phyloP scores from a whole-genome alignment of 1,140 invertebrate species.

The Psilanteris sp. region DNA sequence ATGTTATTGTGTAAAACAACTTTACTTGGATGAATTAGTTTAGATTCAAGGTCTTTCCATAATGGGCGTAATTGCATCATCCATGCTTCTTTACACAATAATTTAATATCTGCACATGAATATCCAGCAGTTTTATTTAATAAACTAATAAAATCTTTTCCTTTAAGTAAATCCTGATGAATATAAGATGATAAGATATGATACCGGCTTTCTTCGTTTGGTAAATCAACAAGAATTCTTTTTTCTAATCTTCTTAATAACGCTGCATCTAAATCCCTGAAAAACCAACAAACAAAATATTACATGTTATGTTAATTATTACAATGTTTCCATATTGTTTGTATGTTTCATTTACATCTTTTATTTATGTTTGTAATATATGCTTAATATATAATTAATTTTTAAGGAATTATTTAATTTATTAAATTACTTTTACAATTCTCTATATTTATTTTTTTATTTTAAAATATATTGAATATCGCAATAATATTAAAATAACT shows the following conservation, averaged over 20 bases:
- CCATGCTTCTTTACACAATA: constrained; percentile 92
- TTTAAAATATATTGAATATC: neutral
- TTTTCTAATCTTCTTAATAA: constrained; percentile 94
- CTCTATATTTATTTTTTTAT: too few species aligned
- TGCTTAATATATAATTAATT: too few species aligned
- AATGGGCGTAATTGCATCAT: constrained; percentile 82
- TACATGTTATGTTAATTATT: constrained; percentile 1
- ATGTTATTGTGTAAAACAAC: constrained; percentile 55
- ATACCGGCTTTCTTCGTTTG: constrained; percentile 83
- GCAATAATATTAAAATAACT: too few species aligned
- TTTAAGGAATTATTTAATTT: too few species aligned
- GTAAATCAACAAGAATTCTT: constrained; percentile 89
- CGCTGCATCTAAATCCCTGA: constrained; percentile 92
- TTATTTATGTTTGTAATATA: too few species aligned
- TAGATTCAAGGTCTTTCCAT: constrained; percentile 66
- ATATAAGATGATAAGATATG: constrained; percentile 84
- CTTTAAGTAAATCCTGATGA: constrained; percentile 70
- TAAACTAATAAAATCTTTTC: constrained; percentile 80
- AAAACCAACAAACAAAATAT: too few species aligned
- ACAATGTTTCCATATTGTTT: too few species aligned
- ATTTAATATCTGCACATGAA: constrained; percentile 92
- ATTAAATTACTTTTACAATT: too few species aligned
- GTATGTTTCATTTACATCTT: too few species aligned
- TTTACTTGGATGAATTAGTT: constrained; percentile 61
- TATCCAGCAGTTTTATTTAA: constrained; percentile 86